These are phyloP conservation scores for Pedicia rivosa DNA, from an alignment of 2,888 invertebrate species.

Conservation along the genomic window DNA sequence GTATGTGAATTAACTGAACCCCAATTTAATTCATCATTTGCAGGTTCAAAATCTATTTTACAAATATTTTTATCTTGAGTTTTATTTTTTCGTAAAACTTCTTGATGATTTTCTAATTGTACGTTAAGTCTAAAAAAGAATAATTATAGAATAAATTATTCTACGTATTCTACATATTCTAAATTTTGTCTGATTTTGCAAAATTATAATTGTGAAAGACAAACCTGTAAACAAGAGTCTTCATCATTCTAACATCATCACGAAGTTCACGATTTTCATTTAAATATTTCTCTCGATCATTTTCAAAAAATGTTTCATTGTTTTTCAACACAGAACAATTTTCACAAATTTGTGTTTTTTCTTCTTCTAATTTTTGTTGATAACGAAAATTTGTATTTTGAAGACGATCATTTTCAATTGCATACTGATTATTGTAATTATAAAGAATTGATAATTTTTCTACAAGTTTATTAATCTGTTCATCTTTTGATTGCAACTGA, in stretches of 20 bases:
- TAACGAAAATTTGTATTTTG: no score
- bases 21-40: slow-evolving; percentile 12
- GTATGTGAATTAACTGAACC: slow-evolving; percentile 21
- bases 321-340: slow-evolving; percentile 18
- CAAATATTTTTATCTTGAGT: slow-evolving; percentile 7
- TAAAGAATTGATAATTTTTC: slow-evolving; percentile 42
- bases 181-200: no score
- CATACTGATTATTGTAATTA: slow-evolving; percentile 42
- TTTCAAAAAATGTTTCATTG: neutral
- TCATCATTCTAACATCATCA: slow-evolving; percentile 55
- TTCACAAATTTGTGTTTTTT: slow-evolving; percentile 29
- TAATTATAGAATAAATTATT: no score
- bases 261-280: slow-evolving; percentile 40
- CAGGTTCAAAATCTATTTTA: slow-evolving; percentile 4
- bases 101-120: slow-evolving; percentile 62
- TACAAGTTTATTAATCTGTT: slow-evolving; percentile 41
- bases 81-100: slow-evolving; percentile 22
- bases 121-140: no score
- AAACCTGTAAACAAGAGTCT: slow-evolving; percentile 62
- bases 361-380: slow-evolving; percentile 35
- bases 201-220: no score
- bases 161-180: no score
- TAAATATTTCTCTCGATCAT: slow-evolving; percentile 23
- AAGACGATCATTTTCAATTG: slow-evolving; percentile 47
- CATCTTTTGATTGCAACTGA: slow-evolving; percentile 42